phyloP scores from a whole-genome alignment of 2,797 vertebrate species.

The Darevskia nairensis region DNA sequence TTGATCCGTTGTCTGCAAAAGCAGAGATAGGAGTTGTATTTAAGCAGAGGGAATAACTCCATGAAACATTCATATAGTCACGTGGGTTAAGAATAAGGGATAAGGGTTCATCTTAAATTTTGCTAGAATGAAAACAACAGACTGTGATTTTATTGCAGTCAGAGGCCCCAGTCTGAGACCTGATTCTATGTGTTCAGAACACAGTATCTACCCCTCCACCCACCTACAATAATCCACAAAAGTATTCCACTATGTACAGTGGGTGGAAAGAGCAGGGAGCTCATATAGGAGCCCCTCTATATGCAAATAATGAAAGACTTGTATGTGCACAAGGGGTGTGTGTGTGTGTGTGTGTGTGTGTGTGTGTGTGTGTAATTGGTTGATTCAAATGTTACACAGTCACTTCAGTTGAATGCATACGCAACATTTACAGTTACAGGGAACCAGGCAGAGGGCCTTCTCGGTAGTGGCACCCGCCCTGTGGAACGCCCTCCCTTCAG shows the following conservation, averaged over 20 bases:
- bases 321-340: background rate
- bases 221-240: background rate
- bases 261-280: background rate
- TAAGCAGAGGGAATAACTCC: background rate
- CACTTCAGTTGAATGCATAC: background rate
- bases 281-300: background rate
- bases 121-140: background rate
- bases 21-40: background rate
- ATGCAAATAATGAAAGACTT: background rate
- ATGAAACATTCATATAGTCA: slow-evolving; percentile 29
- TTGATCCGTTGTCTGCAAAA: slow-evolving; percentile 10
- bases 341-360: background rate
- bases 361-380: background rate
- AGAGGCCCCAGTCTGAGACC: background rate
- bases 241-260: background rate
- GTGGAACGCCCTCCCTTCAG: too few relatives aligned
- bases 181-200: background rate
- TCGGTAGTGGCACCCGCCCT: too few relatives aligned
- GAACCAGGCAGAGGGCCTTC: too few relatives aligned
- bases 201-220: background rate
- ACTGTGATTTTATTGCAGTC: background rate
- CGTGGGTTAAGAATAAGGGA: fast-evolving
- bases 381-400: background rate
- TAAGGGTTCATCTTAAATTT: background rate
- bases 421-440: background rate